Conservation (phyloP, 2,113 vertebrate genomes). For the Trochalopteron elliotii region DNA sequence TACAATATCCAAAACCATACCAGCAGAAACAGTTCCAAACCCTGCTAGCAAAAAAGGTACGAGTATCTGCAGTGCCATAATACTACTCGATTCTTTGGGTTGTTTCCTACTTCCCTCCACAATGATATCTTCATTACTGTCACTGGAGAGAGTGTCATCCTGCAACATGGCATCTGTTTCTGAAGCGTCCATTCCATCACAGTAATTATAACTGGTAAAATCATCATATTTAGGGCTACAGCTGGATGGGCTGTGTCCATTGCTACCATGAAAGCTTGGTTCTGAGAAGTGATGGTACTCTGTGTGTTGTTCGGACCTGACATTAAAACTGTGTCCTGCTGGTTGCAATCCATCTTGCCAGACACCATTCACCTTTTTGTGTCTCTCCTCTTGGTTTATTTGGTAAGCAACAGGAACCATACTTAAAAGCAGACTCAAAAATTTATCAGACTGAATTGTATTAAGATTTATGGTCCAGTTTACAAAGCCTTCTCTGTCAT, state of each 20-base stretch:
- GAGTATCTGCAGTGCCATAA: conserved; percentile 92
- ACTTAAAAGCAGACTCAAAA: conserved; percentile 84
- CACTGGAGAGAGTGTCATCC: conserved; percentile 49
- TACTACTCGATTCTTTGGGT: conserved; percentile 88
- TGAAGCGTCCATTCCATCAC: conserved; percentile 77
- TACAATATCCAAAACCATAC: conserved; percentile 96
- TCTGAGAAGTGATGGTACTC: conserved; percentile 85
- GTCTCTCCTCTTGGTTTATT: conserved; percentile 88
- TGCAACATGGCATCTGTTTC: conserved; percentile 89
- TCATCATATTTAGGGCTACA: conserved; percentile 75
- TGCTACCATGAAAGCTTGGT: conserved; percentile 66
- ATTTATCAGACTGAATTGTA: conserved; percentile 80
- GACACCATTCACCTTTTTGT: conserved; percentile 83
- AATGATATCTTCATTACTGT: conserved; percentile 63
- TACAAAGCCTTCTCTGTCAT: conserved; percentile 68
- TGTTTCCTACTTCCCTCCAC: conserved; percentile 72
- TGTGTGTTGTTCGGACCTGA: conserved; percentile 76
- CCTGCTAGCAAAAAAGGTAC: conserved; percentile 93
- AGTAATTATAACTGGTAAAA: conserved; percentile 73
- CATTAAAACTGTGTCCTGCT: conserved; percentile 69
- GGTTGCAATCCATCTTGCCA: conserved; percentile 79
- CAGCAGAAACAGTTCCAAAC: conserved; percentile 94
- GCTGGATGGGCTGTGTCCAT: conserved; percentile 73
- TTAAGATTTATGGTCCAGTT: conserved; percentile 80
- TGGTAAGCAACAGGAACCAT: conserved; percentile 93